Evolutionary conservation across 2,113 vertebrate species (phyloP), one percentile per base, ranked within the genome.

Genomic region (Barbus barbus): DNA sequence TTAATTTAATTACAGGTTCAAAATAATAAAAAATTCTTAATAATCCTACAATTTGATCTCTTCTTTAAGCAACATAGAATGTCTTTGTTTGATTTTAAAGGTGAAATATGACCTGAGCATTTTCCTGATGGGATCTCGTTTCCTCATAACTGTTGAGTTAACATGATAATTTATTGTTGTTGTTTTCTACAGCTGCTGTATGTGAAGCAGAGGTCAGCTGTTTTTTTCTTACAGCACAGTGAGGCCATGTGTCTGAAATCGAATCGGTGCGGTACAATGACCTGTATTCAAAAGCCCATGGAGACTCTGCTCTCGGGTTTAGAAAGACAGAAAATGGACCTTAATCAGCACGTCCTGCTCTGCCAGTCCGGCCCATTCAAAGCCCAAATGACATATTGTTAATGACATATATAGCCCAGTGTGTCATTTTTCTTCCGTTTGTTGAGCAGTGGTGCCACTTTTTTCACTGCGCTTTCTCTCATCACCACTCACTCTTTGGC

Each of bases 381-480:
- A 24, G 9, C 24, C 33, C 60, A 51, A 76, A 76, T 56, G 14
- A 48, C 44, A 77, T 24, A 67, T 12, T 56, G 44, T 84, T 4
- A 41, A 61, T 80, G 22, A n/a, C 20, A 36, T 81, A 75, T 81
- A 81, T 69, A 76, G 74, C 71, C n/a, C 31, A 9, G 13, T 44
- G n/a, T 74, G n/a, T 74, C n/a, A 28, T 76, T 76, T n/a, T 85
- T 44, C 24, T 14, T 56, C 18, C 33, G 16, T 86, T 76, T 83
- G 18, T 8, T 79, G 13, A 22, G 4, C 80, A 26, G 60, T 11
- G 26, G 16, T 38, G 46, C 33, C 24, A 5, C 46, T 58, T 48
- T 31, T 46, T 24, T 31, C 16, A 51, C 48, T 51, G 48, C 48
- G 16, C 14, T 51, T 51, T 65, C 28, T 63, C 28, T 8, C n/a